Conservation (phyloP, 2,113 vertebrate species). For the Anhinga rufa region DNA sequence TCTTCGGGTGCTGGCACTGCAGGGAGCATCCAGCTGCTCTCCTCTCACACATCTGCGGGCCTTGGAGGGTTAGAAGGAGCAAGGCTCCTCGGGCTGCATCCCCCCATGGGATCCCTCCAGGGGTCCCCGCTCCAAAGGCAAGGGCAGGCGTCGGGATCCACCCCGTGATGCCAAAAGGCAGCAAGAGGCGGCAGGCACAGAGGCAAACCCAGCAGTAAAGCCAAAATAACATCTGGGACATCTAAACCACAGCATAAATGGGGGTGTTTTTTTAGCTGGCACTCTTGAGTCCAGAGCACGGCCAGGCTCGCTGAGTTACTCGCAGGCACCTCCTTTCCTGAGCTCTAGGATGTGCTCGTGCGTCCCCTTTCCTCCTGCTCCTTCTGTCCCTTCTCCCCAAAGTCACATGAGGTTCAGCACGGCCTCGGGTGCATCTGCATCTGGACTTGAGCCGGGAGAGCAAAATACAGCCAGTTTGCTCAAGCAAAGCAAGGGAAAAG, state of each 20-base stretch:
- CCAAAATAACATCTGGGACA: not conserved
- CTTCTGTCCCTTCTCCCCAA: not conserved
- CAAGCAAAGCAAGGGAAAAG: not conserved
- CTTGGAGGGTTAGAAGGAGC: not conserved
- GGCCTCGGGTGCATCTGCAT: accelerated
- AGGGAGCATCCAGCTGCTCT: not conserved
- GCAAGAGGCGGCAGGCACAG: not conserved
- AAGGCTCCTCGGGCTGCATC: not conserved
- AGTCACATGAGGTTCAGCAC: not conserved
- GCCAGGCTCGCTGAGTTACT: not conserved
- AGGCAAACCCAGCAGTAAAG: not conserved
- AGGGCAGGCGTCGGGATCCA: not conserved
- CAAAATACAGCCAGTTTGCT: not conserved
- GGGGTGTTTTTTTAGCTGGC: not conserved
- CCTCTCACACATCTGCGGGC: not conserved
- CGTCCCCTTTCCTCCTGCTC: not conserved
- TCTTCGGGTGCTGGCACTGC: not conserved
- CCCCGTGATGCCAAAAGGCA: not conserved
- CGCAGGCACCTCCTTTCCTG: not conserved
- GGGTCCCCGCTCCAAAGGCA: not conserved
- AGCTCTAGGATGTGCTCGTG: not conserved
- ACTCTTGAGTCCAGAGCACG: not conserved
- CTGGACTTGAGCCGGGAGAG: not conserved
- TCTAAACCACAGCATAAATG: not conserved
- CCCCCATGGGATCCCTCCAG: not conserved